Percentiles rank a stretch among this genome's conserved stretches.
These are phyloP conservation scores for Ariopsis seemanni DNA, from an alignment of 2,113 vertebrate genomes.

Conservation along the genomic window DNA sequence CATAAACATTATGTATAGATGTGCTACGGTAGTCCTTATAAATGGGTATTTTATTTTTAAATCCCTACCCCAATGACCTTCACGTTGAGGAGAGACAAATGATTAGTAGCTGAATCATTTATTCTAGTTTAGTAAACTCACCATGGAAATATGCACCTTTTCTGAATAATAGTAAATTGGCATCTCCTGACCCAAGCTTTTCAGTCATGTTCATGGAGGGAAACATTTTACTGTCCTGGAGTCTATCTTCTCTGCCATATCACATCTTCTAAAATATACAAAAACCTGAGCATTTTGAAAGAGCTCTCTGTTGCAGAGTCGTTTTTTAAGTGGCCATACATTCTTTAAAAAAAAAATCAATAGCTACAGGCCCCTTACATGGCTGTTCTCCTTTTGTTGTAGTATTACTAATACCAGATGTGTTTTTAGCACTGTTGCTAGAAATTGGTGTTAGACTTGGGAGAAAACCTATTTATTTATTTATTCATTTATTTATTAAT, in stretches of 20 bases:
- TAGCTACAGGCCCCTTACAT: slow-evolving; percentile 8
- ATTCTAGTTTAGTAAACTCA: background rate
- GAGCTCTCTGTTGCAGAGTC: slow-evolving; percentile 37
- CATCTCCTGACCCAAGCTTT: background rate
- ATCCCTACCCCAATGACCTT: background rate
- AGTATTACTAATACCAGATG: background rate
- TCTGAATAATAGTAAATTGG: background rate
- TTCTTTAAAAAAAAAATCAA: slow-evolving; percentile 19
- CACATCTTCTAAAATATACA: slow-evolving; percentile 34
- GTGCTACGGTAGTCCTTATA: background rate
- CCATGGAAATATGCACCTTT: background rate
- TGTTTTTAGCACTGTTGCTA: slow-evolving; percentile 42
- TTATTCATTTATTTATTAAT: too few relatives aligned
- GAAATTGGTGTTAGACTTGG: background rate
- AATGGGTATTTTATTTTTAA: background rate
- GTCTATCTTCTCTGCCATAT: slow-evolving; percentile 3
- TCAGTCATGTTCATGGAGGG: background rate
- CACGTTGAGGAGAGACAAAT: background rate
- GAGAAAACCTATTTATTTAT: background rate
- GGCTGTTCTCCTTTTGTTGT: background rate
- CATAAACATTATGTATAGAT: background rate
- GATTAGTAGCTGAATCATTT: background rate
- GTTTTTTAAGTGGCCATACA: slow-evolving; percentile 39
- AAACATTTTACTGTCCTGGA: background rate
- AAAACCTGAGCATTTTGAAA: slow-evolving; percentile 24